These are phyloP conservation scores for Erythrolamprus reginae DNA, from an alignment of 2,113 vertebrate genomes.

Conservation along the genomic window DNA sequence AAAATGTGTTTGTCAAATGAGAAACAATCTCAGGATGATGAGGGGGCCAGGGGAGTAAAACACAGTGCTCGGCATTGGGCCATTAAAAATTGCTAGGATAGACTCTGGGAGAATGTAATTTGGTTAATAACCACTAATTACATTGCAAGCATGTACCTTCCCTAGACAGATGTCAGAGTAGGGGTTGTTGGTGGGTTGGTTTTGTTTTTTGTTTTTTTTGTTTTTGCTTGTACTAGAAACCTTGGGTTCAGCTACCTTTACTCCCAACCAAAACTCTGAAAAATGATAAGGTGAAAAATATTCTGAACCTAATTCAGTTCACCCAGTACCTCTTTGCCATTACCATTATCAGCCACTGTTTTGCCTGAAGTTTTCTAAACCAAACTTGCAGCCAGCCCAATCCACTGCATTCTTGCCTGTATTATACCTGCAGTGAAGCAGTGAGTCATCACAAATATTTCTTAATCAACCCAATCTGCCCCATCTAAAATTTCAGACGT, in stretches of 20 bases:
- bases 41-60: not conserved
- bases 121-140: not conserved
- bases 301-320: not conserved
- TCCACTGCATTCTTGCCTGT: not conserved
- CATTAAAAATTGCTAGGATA: not conserved
- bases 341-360: not conserved
- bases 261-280: not conserved
- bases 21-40: not conserved
- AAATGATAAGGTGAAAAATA: not conserved
- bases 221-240: not conserved
- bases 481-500: not conserved
- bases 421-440: not conserved
- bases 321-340: not conserved
- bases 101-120: not conserved
- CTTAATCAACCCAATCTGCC: constrained; percentile 1
- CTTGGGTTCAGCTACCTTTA: not conserved
- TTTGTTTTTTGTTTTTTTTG: not conserved
- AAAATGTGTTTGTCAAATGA: not conserved
- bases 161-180: not conserved
- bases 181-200: no score
- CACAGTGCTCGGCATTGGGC: not conserved
- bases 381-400: not conserved
- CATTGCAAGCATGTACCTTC: not conserved
- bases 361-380: not conserved
- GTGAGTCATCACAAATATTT: constrained; percentile 42